Evolutionary conservation across 2,888 invertebrate species (phyloP).

Genomic region (Mesorhabditis spiculigera): DNA sequence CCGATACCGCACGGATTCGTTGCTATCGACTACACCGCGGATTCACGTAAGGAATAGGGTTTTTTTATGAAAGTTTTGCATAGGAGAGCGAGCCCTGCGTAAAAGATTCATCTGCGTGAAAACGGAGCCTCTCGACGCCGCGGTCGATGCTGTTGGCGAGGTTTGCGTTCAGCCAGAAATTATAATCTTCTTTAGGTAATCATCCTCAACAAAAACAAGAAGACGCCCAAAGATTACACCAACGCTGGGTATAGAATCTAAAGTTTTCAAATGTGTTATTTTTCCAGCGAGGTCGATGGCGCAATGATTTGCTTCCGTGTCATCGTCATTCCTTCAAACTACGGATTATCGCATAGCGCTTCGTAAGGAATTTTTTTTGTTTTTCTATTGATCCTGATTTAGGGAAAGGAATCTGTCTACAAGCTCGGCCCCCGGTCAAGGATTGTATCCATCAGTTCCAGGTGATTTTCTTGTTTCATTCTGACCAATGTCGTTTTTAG

Average conservation of each 20-base stretch:
- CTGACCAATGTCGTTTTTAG: neutral
- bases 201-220: conserved; percentile 77
- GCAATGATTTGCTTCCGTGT: conserved; percentile 82
- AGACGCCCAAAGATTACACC: conserved; percentile 82
- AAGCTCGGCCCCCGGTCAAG: no score
- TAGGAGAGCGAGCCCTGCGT: conserved; percentile 77
- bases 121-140: conserved; percentile 65
- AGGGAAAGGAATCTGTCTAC: neutral
- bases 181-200: conserved; percentile 11
- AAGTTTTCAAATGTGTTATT: neutral
- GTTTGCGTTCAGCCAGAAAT: conserved; percentile 46
- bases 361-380: conserved; percentile 14
- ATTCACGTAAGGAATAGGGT: conserved; percentile 65
- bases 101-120: conserved; percentile 83
- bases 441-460: no score
- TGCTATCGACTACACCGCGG: conserved; percentile 79
- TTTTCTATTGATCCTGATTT: neutral
- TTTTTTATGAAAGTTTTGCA: neutral
- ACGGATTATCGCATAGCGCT: conserved; percentile 34
- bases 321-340: conserved; percentile 56
- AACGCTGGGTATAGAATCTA: conserved; percentile 73
- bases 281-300: conserved; percentile 79
- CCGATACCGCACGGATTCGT: conserved; percentile 82
- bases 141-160: conserved; percentile 79
- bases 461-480: no score